Base-by-base conservation (phyloP, 2,797 vertebrate genomes). In the Ambastaia sidthimunki region DNA sequence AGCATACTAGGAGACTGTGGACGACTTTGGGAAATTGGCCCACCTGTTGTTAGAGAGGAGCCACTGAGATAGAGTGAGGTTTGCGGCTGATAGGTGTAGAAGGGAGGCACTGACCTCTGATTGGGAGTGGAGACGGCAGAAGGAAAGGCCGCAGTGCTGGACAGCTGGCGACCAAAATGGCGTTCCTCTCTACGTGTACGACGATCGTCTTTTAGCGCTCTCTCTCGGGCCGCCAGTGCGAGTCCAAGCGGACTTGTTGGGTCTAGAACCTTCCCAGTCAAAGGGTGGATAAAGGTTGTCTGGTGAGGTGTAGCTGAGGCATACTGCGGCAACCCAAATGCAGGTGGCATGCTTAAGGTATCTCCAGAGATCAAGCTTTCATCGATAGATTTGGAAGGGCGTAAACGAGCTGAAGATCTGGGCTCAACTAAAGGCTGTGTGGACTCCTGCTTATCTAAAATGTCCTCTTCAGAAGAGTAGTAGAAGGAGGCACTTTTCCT, bases 331-430 rank as follows among this genome's bases (percentile, higher is more conserved):
- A 94, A 87, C 23, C 92, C 93, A 68, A 94, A 95, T 2, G 94
- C 93, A 10, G 94, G 91, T 0, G 94, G 94, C 93, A 95, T 93
- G 90, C 95, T 92, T 77, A 94, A 96, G 80, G 92, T 95, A 83
- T 97, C 96, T 19, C 93, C 94, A 67, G 93, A 93, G 91, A 97
- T 97, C 95, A 97, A 95, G 83, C 95, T 96, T 76, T 98, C 96
- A 34, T 97, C 96, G 54, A 98, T 97, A 85, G 96, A 97, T 55
- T 97, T 98, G 55, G 96, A 98, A 31, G 97, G 95, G 19, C 95
- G 94, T 52, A 98, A 93, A 59, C 96, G 93, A 41, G 95, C 93
- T 0, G 92, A 88, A 6, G 94, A 93, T 10, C 89, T 84, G 21
- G 59, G n/a, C 11, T 94, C 93, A 79, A 57, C 25, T 44, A 78